phyloP scores from a whole-genome alignment of 2,888 invertebrate species.

The Aporophyla lueneburgensis region DNA sequence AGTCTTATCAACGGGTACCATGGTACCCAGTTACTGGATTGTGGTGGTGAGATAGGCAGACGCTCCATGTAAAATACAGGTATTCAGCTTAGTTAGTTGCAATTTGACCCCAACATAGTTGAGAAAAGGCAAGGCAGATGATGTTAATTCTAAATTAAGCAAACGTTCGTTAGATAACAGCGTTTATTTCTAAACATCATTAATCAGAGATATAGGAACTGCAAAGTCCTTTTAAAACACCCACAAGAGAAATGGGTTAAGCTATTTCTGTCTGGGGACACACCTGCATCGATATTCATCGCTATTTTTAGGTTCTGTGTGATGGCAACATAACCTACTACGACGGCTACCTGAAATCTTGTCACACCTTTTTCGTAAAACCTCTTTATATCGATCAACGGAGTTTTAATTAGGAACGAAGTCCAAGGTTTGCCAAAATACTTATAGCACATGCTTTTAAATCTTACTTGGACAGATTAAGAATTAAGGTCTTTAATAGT shows the following conservation, averaged over 20 bases:
- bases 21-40: no score
- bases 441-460: background rate
- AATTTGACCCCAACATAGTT: no score
- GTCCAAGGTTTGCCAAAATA: background rate
- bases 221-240: background rate
- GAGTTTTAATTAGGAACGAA: constrained; percentile 13
- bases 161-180: no score
- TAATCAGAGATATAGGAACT: background rate
- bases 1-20: no score
- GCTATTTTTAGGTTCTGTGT: constrained; percentile 37
- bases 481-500: no score
- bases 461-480: background rate
- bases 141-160: no score
- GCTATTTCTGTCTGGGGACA: constrained; percentile 43
- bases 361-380: constrained; percentile 30
- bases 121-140: no score
- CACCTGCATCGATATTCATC: constrained; percentile 38
- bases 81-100: no score
- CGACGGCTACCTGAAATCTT: background rate
- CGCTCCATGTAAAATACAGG: no score
- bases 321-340: constrained; percentile 19
- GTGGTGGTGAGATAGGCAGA: no score
- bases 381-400: constrained; percentile 2
- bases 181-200: background rate
- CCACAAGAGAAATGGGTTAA: constrained; percentile 41